Evolutionary conservation across 2,888 invertebrate species (phyloP).

Genomic region (Microctonus aethiopoides): DNA sequence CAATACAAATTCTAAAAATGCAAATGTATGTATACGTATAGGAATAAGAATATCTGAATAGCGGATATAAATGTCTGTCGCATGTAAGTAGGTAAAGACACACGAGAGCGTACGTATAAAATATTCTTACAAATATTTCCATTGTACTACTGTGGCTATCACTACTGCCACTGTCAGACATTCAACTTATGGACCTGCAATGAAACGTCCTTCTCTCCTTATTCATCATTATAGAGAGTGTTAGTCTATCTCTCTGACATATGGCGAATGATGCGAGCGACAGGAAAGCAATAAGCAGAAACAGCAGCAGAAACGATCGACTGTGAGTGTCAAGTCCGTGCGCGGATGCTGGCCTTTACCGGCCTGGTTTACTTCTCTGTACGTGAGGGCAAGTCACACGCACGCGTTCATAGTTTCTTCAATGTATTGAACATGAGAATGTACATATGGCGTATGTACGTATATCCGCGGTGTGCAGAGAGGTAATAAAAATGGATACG

Average conservation of each 20-base stretch:
- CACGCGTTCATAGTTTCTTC: slow-evolving; percentile 19
- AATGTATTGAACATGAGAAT: slow-evolving; percentile 8
- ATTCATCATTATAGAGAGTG: slow-evolving; percentile 54
- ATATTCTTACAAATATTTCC: background rate
- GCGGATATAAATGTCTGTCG: background rate
- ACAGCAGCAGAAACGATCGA: slow-evolving; percentile 16
- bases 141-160: background rate
- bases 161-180: background rate
- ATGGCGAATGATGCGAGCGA: background rate
- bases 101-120: background rate
- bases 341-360: slow-evolving; percentile 62
- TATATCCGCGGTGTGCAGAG: background rate
- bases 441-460: background rate
- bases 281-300: background rate
- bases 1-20: background rate
- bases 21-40: background rate
- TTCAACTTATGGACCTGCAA: slow-evolving; percentile 7
- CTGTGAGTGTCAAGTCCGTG: slow-evolving; percentile 28
- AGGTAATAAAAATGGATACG: slow-evolving; percentile 4
- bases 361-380: slow-evolving; percentile 60
- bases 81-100: background rate
- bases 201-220: slow-evolving; percentile 9
- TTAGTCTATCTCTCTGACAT: slow-evolving; percentile 52
- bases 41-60: background rate
- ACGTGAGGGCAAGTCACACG: slow-evolving; percentile 42